phyloP scores from a whole-genome alignment of 2,113 vertebrate genomes.

The Mohoua ochrocephala region DNA sequence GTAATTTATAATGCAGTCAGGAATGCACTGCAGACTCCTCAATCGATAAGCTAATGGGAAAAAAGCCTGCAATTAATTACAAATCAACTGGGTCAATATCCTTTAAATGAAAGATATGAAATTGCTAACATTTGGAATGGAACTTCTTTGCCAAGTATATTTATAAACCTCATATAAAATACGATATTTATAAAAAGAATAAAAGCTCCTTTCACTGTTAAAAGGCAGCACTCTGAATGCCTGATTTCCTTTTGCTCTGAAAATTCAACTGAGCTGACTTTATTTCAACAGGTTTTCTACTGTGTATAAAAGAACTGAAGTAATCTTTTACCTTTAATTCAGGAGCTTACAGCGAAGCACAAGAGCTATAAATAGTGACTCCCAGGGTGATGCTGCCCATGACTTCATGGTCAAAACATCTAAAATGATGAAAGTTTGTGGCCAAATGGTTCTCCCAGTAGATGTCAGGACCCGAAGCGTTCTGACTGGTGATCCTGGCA shows the following conservation, averaged over 20 bases:
- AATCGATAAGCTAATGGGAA: constrained; percentile 44
- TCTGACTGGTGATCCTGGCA: background rate
- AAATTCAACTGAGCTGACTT: background rate
- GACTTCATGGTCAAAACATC: background rate
- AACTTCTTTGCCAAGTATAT: constrained; percentile 24
- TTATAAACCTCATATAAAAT: constrained; percentile 34
- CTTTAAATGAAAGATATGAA: constrained; percentile 19
- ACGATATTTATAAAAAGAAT: constrained; percentile 19
- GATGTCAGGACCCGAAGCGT: background rate
- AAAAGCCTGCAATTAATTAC: constrained; percentile 52
- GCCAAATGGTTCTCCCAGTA: background rate
- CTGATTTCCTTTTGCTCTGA: background rate
- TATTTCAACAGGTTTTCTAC: background rate
- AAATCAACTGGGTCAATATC: constrained; percentile 44
- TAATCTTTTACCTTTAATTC: background rate
- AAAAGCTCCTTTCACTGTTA: constrained; percentile 16
- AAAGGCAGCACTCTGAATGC: background rate
- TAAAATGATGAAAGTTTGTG: background rate
- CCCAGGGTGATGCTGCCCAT: background rate
- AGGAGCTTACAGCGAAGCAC: background rate
- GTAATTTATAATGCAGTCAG: constrained; percentile 34
- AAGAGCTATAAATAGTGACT: background rate
- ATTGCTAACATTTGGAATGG: constrained; percentile 36
- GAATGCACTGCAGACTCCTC: constrained; percentile 6
- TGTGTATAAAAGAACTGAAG: background rate